These are phyloP conservation scores for Zosterops lateralis DNA, from an alignment of 2,113 vertebrate genomes.

Conservation along the genomic window DNA sequence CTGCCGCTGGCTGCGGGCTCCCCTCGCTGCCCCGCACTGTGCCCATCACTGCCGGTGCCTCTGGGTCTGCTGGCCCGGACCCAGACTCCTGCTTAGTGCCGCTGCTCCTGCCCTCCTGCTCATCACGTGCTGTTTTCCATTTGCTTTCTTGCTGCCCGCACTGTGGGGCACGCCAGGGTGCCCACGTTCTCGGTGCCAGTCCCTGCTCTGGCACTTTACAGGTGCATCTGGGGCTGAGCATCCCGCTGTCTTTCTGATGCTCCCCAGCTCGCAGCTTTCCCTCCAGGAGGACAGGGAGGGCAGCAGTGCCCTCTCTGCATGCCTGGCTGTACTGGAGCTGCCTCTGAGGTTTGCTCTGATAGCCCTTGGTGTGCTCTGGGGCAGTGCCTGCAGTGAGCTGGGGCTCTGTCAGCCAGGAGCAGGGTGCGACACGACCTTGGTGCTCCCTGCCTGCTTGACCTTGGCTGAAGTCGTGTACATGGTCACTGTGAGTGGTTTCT, in stretches of 20 bases:
- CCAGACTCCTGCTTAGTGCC: not conserved
- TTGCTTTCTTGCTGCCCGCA: not conserved
- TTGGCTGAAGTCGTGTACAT: not conserved
- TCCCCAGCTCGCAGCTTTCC: not conserved
- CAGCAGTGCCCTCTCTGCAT: not conserved
- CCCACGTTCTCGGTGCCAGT: not conserved
- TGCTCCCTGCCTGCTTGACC: not conserved
- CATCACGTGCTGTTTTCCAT: not conserved
- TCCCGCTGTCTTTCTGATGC: not conserved
- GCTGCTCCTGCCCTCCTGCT: not conserved
- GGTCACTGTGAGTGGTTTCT: not conserved
- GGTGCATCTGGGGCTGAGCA: not conserved
- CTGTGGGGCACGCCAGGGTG: accelerated
- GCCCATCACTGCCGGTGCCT: not conserved
- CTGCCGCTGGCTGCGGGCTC: not conserved
- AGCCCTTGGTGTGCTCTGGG: not conserved
- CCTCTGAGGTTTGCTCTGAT: not conserved
- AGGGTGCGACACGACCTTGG: not conserved
- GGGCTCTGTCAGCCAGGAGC: not conserved
- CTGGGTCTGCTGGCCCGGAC: not conserved
- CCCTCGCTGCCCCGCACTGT: not conserved
- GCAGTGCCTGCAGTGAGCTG: not conserved
- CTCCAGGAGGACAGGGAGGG: not conserved
- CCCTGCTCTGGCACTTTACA: not conserved
- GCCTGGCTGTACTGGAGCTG: not conserved